These are phyloP conservation scores for Chionis minor DNA, from an alignment of 2,113 vertebrate species.

Conservation along the genomic window DNA sequence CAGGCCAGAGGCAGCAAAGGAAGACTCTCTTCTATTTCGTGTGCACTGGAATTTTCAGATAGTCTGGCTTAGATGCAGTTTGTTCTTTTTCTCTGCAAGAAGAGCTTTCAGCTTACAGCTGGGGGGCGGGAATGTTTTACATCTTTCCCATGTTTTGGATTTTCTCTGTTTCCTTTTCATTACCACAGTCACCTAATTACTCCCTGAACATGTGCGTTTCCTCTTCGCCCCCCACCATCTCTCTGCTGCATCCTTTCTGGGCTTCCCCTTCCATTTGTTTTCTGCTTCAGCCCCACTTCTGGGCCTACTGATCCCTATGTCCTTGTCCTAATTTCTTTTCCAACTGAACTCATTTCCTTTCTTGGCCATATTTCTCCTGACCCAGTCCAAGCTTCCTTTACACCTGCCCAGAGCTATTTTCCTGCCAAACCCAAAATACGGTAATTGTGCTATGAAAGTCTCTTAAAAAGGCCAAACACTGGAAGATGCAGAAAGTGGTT, in stretches of 20 bases:
- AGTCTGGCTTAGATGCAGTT: not conserved
- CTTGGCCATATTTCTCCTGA: conserved; percentile 44
- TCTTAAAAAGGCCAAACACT: not conserved
- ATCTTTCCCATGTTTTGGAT: conserved; percentile 1
- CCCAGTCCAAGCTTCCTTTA: conserved; percentile 58
- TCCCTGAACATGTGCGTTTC: conserved; percentile 23
- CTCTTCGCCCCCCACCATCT: not conserved
- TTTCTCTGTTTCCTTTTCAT: conserved; percentile 19
- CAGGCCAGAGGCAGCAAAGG: not conserved
- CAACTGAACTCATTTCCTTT: conserved; percentile 60
- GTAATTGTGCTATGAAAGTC: conserved; percentile 9
- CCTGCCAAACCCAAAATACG: conserved; percentile 3
- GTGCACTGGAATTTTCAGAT: not conserved
- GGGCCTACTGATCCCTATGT: not conserved
- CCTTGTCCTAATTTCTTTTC: conserved; percentile 60
- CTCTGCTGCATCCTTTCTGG: conserved; percentile 41
- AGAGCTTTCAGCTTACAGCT: not conserved
- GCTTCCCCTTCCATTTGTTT: conserved; percentile 49
- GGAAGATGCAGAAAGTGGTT: not conserved
- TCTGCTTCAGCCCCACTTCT: conserved; percentile 11
- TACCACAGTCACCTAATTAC: not conserved
- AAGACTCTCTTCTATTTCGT: not conserved
- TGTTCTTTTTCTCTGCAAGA: not conserved
- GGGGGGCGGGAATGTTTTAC: not conserved
- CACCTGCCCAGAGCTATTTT: conserved; percentile 51